These are phyloP conservation scores for Andrena haemorrhoa DNA, from an alignment of 2,888 invertebrate genomes.

Conservation along the genomic window DNA sequence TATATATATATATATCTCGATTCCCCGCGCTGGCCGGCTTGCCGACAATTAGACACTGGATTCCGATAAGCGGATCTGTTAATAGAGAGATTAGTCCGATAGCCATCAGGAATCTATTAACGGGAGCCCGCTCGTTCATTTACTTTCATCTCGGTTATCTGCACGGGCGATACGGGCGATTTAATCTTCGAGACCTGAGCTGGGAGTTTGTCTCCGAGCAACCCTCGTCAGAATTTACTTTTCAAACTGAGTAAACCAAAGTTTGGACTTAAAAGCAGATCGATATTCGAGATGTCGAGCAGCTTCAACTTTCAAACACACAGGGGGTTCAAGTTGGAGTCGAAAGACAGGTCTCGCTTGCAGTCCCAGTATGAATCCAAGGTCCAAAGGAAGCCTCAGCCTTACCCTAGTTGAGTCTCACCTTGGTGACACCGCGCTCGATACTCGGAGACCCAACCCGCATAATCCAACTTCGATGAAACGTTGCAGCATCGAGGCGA, in stretches of 20 bases:
- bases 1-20: slow-evolving; percentile 35
- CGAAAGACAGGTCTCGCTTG: no score
- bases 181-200: background rate
- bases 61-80: slow-evolving; percentile 45
- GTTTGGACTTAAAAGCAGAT: no score
- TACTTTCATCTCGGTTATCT: background rate
- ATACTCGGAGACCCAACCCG: background rate
- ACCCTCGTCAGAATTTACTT: background rate
- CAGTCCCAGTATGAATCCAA: no score
- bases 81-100: slow-evolving; percentile 37
- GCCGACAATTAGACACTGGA: slow-evolving; percentile 38
- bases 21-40: background rate
- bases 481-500: background rate
- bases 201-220: no score
- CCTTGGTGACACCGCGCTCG: background rate
- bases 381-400: no score
- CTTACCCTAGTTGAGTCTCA: no score
- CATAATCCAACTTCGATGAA: background rate
- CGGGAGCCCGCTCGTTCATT: background rate
- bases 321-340: no score
- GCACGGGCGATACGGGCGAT: background rate
- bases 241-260: no score
- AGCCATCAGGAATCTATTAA: slow-evolving; percentile 40
- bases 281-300: no score
- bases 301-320: no score